These are phyloP conservation scores for Okapia johnstoni DNA, from an alignment of 2,113 vertebrate genomes.

Conservation along the genomic window DNA sequence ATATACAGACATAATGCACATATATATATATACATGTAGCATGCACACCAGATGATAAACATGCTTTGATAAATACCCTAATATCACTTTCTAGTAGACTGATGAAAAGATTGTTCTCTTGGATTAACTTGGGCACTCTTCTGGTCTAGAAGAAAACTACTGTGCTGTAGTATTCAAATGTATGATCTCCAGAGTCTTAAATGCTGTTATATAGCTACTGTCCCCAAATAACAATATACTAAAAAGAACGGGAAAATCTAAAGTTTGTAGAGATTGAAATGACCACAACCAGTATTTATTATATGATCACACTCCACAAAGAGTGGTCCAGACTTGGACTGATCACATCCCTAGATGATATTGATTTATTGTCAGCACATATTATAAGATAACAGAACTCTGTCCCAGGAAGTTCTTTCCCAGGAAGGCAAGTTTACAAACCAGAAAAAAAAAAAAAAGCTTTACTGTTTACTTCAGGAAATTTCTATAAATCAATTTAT, in stretches of 20 bases:
- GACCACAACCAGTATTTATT: background rate
- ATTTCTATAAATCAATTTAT: constrained; percentile 30
- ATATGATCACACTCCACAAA: background rate
- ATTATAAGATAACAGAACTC: background rate
- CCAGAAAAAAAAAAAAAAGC: background rate
- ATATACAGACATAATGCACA: background rate
- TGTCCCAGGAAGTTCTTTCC: background rate
- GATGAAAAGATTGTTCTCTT: background rate
- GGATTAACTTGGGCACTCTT: background rate
- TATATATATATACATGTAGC: background rate
- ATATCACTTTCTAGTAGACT: background rate
- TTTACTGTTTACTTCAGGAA: constrained; percentile 17
- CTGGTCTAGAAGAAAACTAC: background rate
- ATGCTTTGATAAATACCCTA: background rate
- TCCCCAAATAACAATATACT: background rate
- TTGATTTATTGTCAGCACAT: background rate
- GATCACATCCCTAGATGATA: background rate
- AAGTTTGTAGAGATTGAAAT: background rate
- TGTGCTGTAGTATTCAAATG: background rate
- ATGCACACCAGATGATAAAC: background rate
- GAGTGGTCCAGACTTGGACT: background rate
- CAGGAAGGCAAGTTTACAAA: background rate
- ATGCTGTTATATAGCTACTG: background rate
- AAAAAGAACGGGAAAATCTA: background rate
- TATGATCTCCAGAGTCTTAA: background rate